Percentiles rank a stretch among this genome's conserved stretches.
Conservation (phyloP, 2,113 vertebrate species). For the Mastomys coucha region DNA sequence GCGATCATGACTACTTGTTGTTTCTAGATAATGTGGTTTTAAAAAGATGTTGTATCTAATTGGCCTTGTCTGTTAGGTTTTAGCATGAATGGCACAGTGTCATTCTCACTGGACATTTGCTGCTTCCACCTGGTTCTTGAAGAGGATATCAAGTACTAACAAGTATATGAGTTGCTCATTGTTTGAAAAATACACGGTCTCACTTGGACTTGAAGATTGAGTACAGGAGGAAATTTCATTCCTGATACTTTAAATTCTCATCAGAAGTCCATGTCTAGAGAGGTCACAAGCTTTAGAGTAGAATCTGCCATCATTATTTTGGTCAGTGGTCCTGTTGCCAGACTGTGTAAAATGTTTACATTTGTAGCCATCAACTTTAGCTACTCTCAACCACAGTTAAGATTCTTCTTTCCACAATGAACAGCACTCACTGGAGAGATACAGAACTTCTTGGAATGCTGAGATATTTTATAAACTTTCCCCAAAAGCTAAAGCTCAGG, state of each 20-base stretch:
- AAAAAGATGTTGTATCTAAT: neutral
- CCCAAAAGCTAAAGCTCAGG: neutral
- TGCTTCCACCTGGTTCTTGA: neutral
- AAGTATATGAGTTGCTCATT: neutral
- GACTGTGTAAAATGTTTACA: neutral
- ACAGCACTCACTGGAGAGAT: neutral
- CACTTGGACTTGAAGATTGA: neutral
- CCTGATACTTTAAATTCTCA: neutral
- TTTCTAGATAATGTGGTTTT: neutral
- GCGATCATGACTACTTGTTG: neutral
- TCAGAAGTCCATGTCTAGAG: neutral
- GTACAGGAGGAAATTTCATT: neutral
- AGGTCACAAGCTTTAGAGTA: neutral
- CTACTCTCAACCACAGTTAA: no score
- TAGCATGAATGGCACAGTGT: neutral
- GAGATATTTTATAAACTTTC: no score
- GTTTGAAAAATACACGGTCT: neutral
- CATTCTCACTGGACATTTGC: neutral
- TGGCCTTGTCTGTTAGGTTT: neutral
- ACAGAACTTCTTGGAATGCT: no score
- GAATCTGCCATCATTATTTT: neutral
- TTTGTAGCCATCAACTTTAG: no score
- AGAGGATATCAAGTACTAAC: neutral
- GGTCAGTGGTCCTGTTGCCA: neutral
- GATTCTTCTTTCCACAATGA: neutral